Conservation (phyloP, 2,113 vertebrate genomes). For the Montifringilla adamsi region DNA sequence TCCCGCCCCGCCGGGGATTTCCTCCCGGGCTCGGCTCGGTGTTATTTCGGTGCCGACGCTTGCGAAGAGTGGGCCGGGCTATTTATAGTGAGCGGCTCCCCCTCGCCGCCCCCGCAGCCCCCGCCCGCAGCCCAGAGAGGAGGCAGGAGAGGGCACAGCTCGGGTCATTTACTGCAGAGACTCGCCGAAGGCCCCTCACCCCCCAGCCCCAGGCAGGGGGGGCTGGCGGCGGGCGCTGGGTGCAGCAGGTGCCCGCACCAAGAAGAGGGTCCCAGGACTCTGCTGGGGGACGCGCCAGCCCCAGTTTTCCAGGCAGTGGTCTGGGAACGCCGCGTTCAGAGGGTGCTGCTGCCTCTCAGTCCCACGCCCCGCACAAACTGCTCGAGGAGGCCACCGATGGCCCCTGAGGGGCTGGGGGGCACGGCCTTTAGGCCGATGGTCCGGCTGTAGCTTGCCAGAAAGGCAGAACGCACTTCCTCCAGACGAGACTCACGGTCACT, state of each 20-base stretch:
- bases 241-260: not conserved
- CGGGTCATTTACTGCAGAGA: conserved; percentile 31
- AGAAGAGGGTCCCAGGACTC: not conserved
- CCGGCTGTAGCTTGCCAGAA: conserved; percentile 90
- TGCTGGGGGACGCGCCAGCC: not conserved
- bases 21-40: not conserved
- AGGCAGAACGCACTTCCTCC: conserved; percentile 90
- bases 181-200: not conserved
- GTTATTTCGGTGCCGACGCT: conserved; percentile 4
- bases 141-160: conserved; percentile 18
- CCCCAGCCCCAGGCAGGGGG: not conserved
- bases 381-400: conserved; percentile 92
- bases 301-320: not conserved
- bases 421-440: conserved; percentile 88
- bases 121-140: not conserved
- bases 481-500: conserved; percentile 85
- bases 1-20: not conserved
- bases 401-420: conserved; percentile 84
- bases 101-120: not conserved
- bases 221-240: not conserved
- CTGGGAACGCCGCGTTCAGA: conserved; percentile 63
- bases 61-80: conserved; percentile 7
- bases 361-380: conserved; percentile 94
- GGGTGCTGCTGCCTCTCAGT: conserved; percentile 83
- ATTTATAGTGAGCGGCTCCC: not conserved